These are phyloP conservation scores for Diplodus puntazzo DNA, from an alignment of 2,797 vertebrate species.

Conservation along the genomic window DNA sequence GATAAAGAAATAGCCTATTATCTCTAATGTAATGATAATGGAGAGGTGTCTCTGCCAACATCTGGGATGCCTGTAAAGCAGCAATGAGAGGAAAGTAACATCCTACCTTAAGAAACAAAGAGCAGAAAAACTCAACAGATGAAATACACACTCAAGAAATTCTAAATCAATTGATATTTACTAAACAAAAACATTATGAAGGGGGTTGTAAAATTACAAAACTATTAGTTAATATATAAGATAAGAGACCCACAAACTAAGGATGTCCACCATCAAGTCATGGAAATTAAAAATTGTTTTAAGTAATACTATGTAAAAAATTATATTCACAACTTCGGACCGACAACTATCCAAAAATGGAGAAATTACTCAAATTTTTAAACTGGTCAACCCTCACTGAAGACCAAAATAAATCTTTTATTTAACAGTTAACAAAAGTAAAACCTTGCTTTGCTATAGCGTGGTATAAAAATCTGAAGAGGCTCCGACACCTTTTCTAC, in stretches of 20 bases:
- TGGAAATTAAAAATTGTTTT: neutral
- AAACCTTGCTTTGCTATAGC: too few species aligned
- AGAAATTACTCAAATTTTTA: too few species aligned
- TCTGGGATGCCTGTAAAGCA: neutral
- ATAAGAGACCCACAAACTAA: neutral
- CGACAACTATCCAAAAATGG: too few species aligned
- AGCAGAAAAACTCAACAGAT: neutral
- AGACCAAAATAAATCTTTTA: too few species aligned
- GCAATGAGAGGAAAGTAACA: neutral
- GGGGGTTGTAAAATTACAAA: neutral
- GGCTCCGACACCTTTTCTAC: neutral
- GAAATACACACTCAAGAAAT: neutral
- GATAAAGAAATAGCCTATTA: neutral
- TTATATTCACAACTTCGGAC: neutral
- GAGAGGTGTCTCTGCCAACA: neutral
- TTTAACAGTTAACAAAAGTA: neutral
- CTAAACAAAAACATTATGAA: neutral
- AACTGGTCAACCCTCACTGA: too few species aligned
- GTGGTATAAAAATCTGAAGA: conserved; percentile 8
- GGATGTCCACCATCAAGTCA: neutral
- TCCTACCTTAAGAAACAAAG: neutral
- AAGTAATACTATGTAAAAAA: too few species aligned
- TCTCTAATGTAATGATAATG: neutral
- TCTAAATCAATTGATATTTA: neutral
- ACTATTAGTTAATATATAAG: neutral